phyloP scores from a whole-genome alignment of 2,888 invertebrate species.

The Pimpla rufipes region DNA sequence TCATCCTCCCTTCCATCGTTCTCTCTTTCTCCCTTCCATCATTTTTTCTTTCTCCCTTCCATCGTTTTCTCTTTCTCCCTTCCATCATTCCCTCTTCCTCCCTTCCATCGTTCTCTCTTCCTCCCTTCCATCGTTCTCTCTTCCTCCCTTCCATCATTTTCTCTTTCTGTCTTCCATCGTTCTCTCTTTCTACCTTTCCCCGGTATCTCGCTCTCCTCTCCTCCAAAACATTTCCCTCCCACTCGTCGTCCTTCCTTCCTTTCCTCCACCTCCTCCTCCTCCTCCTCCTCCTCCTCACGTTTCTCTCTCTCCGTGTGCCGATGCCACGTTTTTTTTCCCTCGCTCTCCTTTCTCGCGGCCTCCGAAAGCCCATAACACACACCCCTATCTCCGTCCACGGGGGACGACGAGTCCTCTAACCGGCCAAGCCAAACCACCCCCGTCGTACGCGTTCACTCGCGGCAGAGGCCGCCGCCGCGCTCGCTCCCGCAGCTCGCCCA shows the following conservation, averaged over 20 bases:
- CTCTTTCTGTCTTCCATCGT: conserved; percentile 1
- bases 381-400: conserved; percentile 36
- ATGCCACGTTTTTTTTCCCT: conserved; percentile 15
- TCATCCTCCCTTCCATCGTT: conserved; percentile 57
- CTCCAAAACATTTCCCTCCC: conserved; percentile 74
- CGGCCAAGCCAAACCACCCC: conserved; percentile 52
- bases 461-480: background rate
- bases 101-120: conserved; percentile 37
- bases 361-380: conserved; percentile 23
- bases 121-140: conserved; percentile 68
- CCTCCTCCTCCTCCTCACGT: conserved; percentile 32
- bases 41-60: conserved; percentile 16
- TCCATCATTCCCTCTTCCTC: conserved; percentile 42
- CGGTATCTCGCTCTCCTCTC: too few relatives aligned
- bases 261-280: conserved; percentile 15
- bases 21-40: conserved; percentile 25
- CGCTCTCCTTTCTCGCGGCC: conserved; percentile 44
- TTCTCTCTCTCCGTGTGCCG: conserved; percentile 27
- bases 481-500: conserved; percentile 72
- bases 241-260: conserved; percentile 63
- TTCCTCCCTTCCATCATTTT: conserved; percentile 54
- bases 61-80: conserved; percentile 56
- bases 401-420: conserved; percentile 42
- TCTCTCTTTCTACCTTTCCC: conserved; percentile 45
- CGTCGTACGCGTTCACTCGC: conserved; percentile 30